Evolutionary conservation across 2,797 vertebrate genomes (phyloP).

Genomic region (Chromis chromis): DNA sequence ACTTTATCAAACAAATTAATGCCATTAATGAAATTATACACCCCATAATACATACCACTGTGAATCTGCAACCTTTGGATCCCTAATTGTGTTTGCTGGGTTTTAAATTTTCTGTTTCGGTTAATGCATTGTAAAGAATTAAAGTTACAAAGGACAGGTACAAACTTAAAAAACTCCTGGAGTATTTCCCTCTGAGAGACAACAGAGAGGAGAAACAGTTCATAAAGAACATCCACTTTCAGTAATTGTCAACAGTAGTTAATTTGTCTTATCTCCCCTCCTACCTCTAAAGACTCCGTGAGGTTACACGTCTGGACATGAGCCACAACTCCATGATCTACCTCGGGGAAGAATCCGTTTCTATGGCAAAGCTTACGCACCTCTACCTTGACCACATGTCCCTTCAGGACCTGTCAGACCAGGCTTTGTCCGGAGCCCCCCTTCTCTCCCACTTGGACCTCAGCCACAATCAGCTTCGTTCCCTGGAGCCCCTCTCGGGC

Average conservation of each 20-base stretch:
- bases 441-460: conserved; percentile 87
- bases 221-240: too few species aligned
- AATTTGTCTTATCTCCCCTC: not conserved
- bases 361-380: conserved; percentile 88
- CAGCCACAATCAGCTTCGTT: conserved; percentile 88
- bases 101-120: too few species aligned
- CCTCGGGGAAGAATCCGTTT: conserved; percentile 86
- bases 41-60: too few species aligned
- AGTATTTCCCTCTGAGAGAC: not conserved
- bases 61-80: too few species aligned
- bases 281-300: conserved; percentile 70
- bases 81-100: too few species aligned
- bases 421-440: conserved; percentile 85
- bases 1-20: too few species aligned
- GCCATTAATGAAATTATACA: too few species aligned
- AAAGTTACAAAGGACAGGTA: too few species aligned
- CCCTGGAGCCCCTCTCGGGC: conserved; percentile 84
- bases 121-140: too few species aligned
- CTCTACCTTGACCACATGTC: conserved; percentile 88
- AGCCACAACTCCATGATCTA: conserved; percentile 92
- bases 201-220: not conserved
- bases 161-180: too few species aligned
- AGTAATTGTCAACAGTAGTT: not conserved
- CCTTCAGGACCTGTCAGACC: conserved; percentile 89
- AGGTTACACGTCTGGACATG: conserved; percentile 85